Evolutionary conservation across 2,797 vertebrate genomes (phyloP).

Genomic region (Scolopax rusticola): DNA sequence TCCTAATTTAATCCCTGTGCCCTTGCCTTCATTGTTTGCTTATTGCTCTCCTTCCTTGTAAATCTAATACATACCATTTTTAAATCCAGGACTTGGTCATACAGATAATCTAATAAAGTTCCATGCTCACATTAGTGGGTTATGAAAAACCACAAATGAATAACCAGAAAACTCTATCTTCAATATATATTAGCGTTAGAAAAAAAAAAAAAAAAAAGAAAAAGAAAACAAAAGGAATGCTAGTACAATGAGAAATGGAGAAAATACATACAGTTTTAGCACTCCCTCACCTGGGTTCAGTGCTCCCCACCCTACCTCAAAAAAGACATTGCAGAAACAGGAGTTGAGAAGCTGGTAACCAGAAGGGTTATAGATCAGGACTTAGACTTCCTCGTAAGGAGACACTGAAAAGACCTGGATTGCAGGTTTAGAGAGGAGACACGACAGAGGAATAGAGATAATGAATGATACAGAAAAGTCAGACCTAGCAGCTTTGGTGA

Average conservation of each 20-base stretch:
- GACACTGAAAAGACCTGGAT: constrained; percentile 60
- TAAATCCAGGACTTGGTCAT: neutral
- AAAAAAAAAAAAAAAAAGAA: neutral
- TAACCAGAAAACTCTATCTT: neutral
- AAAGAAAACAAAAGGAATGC: neutral
- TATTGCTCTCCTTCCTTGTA: neutral
- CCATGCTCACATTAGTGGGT: neutral
- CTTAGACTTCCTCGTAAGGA: constrained; percentile 60
- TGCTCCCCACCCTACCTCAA: constrained; percentile 67
- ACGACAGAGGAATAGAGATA: constrained; percentile 62
- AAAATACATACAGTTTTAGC: constrained; percentile 16
- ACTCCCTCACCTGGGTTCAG: constrained; percentile 69
- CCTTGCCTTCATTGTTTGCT: neutral
- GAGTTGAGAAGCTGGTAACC: constrained; percentile 57
- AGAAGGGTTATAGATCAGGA: constrained; percentile 29
- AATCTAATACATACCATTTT: neutral
- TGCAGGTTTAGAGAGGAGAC: constrained; percentile 56
- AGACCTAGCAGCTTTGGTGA: constrained; percentile 15
- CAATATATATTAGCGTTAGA: neutral
- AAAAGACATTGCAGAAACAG: constrained; percentile 67
- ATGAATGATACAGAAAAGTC: constrained; percentile 54
- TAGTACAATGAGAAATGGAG: neutral
- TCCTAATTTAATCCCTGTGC: neutral
- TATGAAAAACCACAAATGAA: neutral
- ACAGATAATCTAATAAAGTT: neutral